These are phyloP conservation scores for Yponomeuta plumbellus DNA, from an alignment of 2,888 invertebrate genomes.

Conservation along the genomic window DNA sequence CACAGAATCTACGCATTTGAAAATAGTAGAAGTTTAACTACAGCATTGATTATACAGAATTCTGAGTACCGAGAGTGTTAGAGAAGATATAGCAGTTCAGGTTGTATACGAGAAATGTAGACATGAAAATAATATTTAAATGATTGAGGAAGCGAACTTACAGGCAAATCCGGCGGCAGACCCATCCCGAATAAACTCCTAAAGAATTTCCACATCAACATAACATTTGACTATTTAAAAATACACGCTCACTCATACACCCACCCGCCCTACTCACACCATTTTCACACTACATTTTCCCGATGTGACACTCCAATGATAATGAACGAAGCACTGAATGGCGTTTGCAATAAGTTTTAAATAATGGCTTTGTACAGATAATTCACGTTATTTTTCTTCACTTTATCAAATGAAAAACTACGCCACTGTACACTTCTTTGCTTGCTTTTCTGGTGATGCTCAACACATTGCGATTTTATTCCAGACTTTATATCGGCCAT, in stretches of 20 bases:
- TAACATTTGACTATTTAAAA: slow-evolving; percentile 34
- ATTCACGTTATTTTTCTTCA: slow-evolving; percentile 17
- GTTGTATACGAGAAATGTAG: too few species aligned
- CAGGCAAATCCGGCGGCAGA: slow-evolving; percentile 67
- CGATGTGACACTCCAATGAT: not conserved
- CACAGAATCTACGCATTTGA: too few species aligned
- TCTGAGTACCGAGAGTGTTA: too few species aligned
- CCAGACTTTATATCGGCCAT: too few species aligned
- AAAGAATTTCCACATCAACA: slow-evolving; percentile 63
- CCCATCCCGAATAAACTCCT: slow-evolving; percentile 61
- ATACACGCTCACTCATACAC: slow-evolving; percentile 30
- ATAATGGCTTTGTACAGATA: not conserved
- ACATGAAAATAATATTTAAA: not conserved
- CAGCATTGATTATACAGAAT: too few species aligned
- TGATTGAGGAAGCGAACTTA: slow-evolving; percentile 38
- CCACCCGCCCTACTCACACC: slow-evolving; percentile 27
- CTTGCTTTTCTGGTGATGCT: too few species aligned
- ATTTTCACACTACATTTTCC: slow-evolving; percentile 25
- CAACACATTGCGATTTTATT: too few species aligned
- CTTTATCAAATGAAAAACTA: too few species aligned
- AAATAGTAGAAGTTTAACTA: too few species aligned
- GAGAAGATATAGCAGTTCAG: too few species aligned
- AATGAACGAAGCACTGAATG: not conserved
- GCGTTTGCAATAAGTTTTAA: not conserved
- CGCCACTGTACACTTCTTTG: too few species aligned